Conservation (phyloP, 2,888 invertebrate genomes). For the Subacronicta megacephala region DNA sequence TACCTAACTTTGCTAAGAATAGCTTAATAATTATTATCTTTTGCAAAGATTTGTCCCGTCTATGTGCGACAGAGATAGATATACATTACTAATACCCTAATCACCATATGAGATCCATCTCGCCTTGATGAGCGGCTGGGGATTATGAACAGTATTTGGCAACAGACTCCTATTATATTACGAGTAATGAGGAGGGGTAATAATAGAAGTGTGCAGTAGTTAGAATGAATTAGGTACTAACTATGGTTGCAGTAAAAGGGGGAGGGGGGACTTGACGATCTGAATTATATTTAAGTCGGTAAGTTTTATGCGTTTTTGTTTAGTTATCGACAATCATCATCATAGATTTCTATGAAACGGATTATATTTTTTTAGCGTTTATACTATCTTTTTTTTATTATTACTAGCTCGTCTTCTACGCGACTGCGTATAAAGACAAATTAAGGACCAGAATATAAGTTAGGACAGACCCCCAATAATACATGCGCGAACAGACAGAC, state of each 20-base stretch:
- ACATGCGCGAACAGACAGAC: too few species aligned
- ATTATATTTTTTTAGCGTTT: too few species aligned
- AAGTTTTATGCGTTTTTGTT: too few species aligned
- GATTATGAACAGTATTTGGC: slow-evolving; percentile 34
- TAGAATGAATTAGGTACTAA: slow-evolving; percentile 2
- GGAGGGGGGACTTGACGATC: not conserved
- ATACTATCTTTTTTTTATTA: too few species aligned
- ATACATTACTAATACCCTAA: slow-evolving; percentile 23
- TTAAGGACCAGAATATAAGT: too few species aligned
- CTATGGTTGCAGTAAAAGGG: not conserved
- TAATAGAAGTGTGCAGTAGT: slow-evolving; percentile 5
- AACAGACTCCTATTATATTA: slow-evolving; percentile 27
- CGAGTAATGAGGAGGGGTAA: not conserved
- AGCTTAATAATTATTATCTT: not conserved
- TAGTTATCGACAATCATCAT: too few species aligned
- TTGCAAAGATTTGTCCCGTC: not conserved
- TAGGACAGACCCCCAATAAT: too few species aligned
- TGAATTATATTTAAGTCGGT: too few species aligned
- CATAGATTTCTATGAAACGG: too few species aligned
- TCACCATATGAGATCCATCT: slow-evolving; percentile 30
- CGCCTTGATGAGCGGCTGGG: slow-evolving; percentile 20
- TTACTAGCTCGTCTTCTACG: too few species aligned
- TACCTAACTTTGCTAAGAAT: not conserved
- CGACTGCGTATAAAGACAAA: too few species aligned
- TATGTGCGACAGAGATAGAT: not conserved